Conservation (phyloP, 2,888 invertebrate species). For the Agriopis leucophaearia region DNA sequence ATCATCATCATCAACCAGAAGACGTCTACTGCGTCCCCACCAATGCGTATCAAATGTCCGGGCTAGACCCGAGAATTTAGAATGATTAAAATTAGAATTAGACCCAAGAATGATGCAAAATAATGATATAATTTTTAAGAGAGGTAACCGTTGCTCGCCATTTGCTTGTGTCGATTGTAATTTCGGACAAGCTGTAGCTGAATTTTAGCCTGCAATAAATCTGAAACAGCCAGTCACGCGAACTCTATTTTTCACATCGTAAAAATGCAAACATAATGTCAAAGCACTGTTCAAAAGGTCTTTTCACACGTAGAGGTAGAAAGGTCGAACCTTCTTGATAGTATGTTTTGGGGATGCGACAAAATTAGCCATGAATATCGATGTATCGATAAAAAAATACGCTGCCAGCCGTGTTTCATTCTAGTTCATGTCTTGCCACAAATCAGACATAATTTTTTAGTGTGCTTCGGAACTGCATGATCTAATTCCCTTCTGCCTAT, state of each 20-base stretch:
- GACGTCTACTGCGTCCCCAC: too few species aligned
- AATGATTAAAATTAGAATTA: too few species aligned
- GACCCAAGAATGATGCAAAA: too few species aligned
- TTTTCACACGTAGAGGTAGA: slow-evolving; percentile 45
- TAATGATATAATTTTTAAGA: too few species aligned
- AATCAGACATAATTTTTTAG: too few species aligned
- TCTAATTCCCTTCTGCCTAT: too few species aligned
- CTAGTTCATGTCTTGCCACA: not conserved
- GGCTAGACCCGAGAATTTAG: too few species aligned
- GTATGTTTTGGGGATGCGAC: slow-evolving; percentile 16
- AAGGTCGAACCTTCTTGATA: slow-evolving; percentile 42
- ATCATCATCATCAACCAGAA: too few species aligned
- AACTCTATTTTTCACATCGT: slow-evolving; percentile 64
- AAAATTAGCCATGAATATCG: not conserved
- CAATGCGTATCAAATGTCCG: too few species aligned
- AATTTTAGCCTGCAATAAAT: slow-evolving; percentile 54
- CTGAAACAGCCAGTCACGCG: slow-evolving; percentile 52
- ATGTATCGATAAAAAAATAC: not conserved
- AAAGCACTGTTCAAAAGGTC: slow-evolving; percentile 45
- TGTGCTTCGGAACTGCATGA: too few species aligned
- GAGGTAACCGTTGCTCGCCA: too few species aligned
- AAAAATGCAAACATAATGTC: slow-evolving; percentile 57
- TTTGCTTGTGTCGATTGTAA: slow-evolving; percentile 6
- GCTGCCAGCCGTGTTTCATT: not conserved
- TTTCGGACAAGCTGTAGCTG: slow-evolving; percentile 10